phyloP scores from a whole-genome alignment of 1,140 invertebrate species.

The Armadillidium nasatum region DNA sequence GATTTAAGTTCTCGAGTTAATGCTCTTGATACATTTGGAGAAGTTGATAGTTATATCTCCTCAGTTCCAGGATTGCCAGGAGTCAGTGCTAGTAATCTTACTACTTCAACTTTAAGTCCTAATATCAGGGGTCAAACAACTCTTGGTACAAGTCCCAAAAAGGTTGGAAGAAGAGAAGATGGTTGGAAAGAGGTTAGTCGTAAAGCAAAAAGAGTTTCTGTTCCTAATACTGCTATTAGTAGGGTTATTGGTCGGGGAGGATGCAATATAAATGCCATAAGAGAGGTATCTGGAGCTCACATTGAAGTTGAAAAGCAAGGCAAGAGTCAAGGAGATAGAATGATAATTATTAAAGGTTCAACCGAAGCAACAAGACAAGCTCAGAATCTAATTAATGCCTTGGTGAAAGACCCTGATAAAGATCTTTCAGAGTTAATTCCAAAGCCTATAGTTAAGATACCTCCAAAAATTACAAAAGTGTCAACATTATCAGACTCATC shows the following conservation, averaged over 20 bases:
- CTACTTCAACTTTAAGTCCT: constrained; percentile 34
- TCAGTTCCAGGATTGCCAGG: constrained; percentile 46
- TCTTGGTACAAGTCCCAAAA: constrained; percentile 61
- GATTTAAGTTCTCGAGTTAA: constrained; percentile 40
- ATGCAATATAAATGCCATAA: constrained; percentile 94
- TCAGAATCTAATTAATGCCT: constrained; percentile 55
- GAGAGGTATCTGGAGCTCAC: constrained; percentile 87
- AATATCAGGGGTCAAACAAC: constrained; percentile 33
- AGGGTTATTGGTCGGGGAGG: constrained; percentile 92
- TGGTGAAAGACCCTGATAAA: constrained; percentile 55
- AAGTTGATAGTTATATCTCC: constrained; percentile 36
- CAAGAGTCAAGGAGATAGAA: constrained; percentile 87
- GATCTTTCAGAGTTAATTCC: constrained; percentile 53
- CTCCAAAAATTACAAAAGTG: constrained; percentile 46
- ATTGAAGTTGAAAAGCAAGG: constrained; percentile 97
- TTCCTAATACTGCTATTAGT: constrained; percentile 89
- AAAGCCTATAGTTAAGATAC: constrained; percentile 47
- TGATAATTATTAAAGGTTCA: constrained; percentile 80
- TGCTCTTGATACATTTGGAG: constrained; percentile 43
- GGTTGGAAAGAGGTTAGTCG: constrained; percentile 68
- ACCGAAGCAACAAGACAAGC: constrained; percentile 54
- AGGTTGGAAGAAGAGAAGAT: constrained; percentile 69
- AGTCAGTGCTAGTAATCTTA: constrained; percentile 49
- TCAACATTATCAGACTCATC: constrained; percentile 29
- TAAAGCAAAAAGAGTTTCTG: constrained; percentile 75